Percentiles rank a stretch among this genome's conserved stretches.
These are phyloP conservation scores for Pelagia noctiluca DNA, from an alignment of 30 jellyfish, hydroid and myxozoan genomes.

Conservation along the genomic window DNA sequence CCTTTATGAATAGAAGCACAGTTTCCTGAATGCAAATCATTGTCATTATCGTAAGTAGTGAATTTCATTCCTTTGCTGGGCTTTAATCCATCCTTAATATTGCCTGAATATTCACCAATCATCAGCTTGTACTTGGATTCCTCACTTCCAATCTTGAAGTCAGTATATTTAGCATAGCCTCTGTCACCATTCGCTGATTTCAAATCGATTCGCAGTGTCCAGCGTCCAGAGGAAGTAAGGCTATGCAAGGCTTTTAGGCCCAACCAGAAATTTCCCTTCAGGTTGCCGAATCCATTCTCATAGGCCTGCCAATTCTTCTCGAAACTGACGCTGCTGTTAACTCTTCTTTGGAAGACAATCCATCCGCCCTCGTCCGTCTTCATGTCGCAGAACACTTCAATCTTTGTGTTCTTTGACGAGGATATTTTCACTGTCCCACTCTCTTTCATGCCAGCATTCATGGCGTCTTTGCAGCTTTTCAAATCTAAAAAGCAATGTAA, in stretches of 20 bases:
- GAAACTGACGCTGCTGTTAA: slow-evolving; percentile 47
- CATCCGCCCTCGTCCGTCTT: slow-evolving; percentile 67
- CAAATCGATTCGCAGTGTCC: neutral
- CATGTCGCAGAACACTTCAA: slow-evolving; percentile 49
- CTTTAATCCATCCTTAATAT: neutral
- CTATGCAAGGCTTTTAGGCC: slow-evolving; percentile 52
- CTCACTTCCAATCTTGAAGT: neutral
- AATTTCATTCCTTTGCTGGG: neutral
- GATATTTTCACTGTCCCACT: neutral
- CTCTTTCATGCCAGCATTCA: neutral
- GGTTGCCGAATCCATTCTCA: slow-evolving; percentile 52
- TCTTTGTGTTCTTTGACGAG: too few relatives aligned
- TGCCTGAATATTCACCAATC: neutral
- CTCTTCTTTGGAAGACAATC: slow-evolving; percentile 59
- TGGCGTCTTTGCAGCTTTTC: slow-evolving; percentile 1
- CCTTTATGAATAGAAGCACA: neutral
- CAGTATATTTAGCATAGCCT: neutral
- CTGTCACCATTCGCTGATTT: neutral
- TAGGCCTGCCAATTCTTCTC: slow-evolving; percentile 42
- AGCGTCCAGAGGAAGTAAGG: slow-evolving; percentile 40
- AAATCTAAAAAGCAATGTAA: neutral
- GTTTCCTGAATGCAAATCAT: neutral
- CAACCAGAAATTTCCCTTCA: slow-evolving; percentile 64
- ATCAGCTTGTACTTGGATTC: neutral
- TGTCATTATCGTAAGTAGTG: neutral